These are phyloP conservation scores for Marmota flaviventris DNA, from an alignment of 2,113 vertebrate species.

Conservation along the genomic window DNA sequence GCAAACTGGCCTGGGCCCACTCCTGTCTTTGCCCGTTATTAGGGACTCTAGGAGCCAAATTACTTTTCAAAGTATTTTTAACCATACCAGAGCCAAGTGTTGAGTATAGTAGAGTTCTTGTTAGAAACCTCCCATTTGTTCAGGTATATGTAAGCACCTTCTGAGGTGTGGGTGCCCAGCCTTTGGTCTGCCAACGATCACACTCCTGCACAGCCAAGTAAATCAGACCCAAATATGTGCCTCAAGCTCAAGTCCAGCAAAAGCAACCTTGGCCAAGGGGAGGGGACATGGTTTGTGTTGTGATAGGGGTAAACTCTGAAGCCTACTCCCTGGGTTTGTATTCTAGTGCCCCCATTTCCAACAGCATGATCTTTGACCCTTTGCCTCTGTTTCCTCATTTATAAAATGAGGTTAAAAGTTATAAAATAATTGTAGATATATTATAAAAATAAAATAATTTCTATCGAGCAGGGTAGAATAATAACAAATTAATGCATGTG, in stretches of 20 bases:
- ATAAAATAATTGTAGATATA: not conserved
- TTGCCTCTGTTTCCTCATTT: not conserved
- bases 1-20: not conserved
- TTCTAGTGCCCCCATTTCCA: not conserved
- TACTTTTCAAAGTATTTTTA: not conserved
- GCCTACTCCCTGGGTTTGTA: not conserved
- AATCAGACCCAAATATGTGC: not conserved
- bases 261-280: not conserved
- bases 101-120: not conserved
- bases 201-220: not conserved
- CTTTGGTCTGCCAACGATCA: not conserved
- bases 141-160: not conserved
- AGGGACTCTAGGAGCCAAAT: not conserved
- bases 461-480: not conserved
- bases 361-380: not conserved
- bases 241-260: not conserved
- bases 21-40: not conserved
- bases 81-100: not conserved
- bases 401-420: not conserved
- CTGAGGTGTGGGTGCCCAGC: not conserved
- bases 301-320: no score
- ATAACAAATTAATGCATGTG: not conserved
- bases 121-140: not conserved
- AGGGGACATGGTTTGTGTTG: not conserved
- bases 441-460: slow-evolving; percentile 31